Conservation (phyloP, 2,797 vertebrate species). For the Chrysolophus pictus region DNA sequence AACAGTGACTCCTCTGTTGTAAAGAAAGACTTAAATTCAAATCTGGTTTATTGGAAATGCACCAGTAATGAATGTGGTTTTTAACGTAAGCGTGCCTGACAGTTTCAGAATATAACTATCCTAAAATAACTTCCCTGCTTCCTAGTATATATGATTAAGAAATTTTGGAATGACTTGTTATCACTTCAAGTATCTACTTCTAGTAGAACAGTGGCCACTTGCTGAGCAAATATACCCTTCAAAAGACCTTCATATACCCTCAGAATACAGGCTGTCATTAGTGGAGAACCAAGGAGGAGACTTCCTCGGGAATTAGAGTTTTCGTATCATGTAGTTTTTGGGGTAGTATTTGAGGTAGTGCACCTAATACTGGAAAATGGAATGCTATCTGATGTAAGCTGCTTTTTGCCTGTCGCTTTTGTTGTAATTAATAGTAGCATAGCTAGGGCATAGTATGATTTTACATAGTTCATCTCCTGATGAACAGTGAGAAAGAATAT, state of each 20-base stretch:
- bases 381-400: not conserved
- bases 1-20: not conserved
- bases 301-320: not conserved
- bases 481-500: not conserved
- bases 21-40: not conserved
- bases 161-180: not conserved
- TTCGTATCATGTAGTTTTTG: not conserved
- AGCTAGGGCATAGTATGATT: not conserved
- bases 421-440: not conserved
- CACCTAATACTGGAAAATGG: not conserved
- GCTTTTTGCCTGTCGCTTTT: not conserved
- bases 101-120: not conserved
- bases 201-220: not conserved
- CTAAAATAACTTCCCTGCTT: not conserved
- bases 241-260: not conserved
- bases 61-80: not conserved
- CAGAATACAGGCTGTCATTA: not conserved
- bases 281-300: not conserved
- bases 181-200: not conserved
- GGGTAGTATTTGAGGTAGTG: not conserved
- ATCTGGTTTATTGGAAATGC: not conserved
- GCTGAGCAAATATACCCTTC: accelerated
- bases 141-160: not conserved
- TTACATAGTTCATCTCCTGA: not conserved
- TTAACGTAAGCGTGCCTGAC: not conserved